Evolutionary conservation across 2,113 vertebrate genomes (phyloP).

Genomic region (Anguilla japonica): DNA sequence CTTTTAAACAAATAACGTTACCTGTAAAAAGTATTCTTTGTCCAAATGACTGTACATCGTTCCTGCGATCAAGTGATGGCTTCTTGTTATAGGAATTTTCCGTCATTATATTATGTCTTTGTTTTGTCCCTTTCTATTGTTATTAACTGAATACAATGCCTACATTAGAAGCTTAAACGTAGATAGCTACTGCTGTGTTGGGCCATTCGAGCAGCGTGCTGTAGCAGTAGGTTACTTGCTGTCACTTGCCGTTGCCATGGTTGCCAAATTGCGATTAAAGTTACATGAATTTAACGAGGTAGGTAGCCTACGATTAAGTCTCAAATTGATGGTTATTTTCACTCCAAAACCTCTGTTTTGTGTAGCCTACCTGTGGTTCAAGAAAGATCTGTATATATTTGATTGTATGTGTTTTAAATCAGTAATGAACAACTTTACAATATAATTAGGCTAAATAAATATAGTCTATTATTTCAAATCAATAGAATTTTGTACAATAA

Average conservation of each 20-base stretch:
- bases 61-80: neutral
- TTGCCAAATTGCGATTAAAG: neutral
- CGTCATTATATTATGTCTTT: constrained; percentile 17
- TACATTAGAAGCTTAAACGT: neutral
- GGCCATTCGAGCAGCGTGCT: neutral
- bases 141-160: neutral
- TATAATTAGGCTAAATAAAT: no score
- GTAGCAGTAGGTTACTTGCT: neutral
- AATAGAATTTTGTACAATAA: no score
- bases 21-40: constrained; percentile 70
- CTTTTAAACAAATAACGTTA: constrained; percentile 30
- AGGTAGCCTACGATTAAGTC: no score
- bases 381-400: no score
- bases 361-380: no score
- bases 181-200: neutral
- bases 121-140: constrained; percentile 18
- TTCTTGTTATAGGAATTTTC: constrained; percentile 11
- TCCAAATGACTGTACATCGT: constrained; percentile 33
- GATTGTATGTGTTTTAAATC: no score
- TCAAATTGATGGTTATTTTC: no score
- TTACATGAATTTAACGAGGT: neutral
- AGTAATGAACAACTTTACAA: no score
- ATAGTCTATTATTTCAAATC: no score
- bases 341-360: no score
- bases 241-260: neutral